Evolutionary conservation across 2,113 vertebrate genomes (phyloP), one percentile per base, ranked within the genome.

Genomic region (Clarias magur): DNA sequence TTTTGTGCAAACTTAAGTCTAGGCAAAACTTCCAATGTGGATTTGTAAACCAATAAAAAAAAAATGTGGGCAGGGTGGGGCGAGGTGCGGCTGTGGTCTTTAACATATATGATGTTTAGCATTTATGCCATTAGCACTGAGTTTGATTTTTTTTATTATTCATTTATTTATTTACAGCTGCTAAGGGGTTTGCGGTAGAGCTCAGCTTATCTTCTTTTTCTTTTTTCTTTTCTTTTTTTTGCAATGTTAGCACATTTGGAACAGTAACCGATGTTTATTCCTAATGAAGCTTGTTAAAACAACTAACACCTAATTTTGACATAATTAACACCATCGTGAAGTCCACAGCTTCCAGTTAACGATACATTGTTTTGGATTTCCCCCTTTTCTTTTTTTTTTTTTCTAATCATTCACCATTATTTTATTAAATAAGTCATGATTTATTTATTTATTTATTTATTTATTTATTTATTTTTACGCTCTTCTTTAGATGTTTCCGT

Each of bases 401-500:
- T 65, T 9, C 67, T 68, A 12, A 70, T 78, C 85, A 65, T 78
- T 2, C 25, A 53, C 1, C 48, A 11, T 12, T 42, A 16, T 25
- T 3, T 53, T 53, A 60, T 34, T 42, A 79, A 60, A 21, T 3
- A 48, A 57, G 4, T 79, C 27, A 59, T 23, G n/a, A 17, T 85
- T 13, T 48, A 34, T 34, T 8, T 48, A 42, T 48, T 1, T 48
- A 42, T 42, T 6, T 42, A 42, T 48, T 8, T 8, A 8, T 48
- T 48, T 38, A 38, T 38, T 38, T 38, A 38, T 38, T 38, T 38
- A 38, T 38, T 48, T 48, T 48, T 48, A 48, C 48, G 9, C 48
- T 48, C 48, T 48, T 78, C 34, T 85, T 65, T 73, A 93, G 91
- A 68, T 83, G 79, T 54, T 34, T 19, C 30, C 15, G 15, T 13